Base-by-base conservation (phyloP, 2,888 invertebrate species). In the Ophion costatus region DNA sequence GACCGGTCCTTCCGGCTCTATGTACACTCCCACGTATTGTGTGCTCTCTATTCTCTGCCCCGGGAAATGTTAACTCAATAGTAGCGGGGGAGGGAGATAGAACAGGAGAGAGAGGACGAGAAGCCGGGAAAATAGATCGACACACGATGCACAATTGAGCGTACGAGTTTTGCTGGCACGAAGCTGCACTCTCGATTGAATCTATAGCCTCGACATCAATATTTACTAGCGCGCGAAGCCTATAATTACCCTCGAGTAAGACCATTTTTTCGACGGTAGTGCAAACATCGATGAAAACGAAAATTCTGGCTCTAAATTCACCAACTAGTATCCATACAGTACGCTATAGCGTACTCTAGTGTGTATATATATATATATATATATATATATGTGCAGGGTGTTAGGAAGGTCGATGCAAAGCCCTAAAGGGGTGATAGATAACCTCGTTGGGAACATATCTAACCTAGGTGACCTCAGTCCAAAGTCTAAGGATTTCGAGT, bases 161-260 rank as follows among this genome's bases (percentile, higher is more conserved):
- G 63, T 64, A 81, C 71, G 76, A 79, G 70, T 77, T 78, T 67
- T 59, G 70, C 59, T 82, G 73, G 73, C 69, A 45, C 69, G 73
- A 59, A 78, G 38, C 56, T 17, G 22, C 29, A 51, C 51, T 75
- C 57, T 24, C 38, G 71, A 77, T 73, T 77, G 22, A 71, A 61
- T 38, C 66, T 64, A 80, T 61, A 57, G 66, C 56, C 67, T 17
- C 29, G 38, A 57, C 33, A 59, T 57, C 71, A 77, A 73, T 73
- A 83, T 76, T 71, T 71, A 61, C 71, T 57, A 80, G 59, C 73
- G 14, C 61, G 14, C 61, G 38, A 73, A 77, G 76, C 76, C 64
- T n/a, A 67, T 71, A 80, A 76, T 76, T 76, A 29, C 29, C 33
- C 29, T 81, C 59, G 51, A 67, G 76, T 76, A 71, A 66, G 67